Conservation (phyloP, 2,888 invertebrate species). For the Cylloceria caligata region DNA sequence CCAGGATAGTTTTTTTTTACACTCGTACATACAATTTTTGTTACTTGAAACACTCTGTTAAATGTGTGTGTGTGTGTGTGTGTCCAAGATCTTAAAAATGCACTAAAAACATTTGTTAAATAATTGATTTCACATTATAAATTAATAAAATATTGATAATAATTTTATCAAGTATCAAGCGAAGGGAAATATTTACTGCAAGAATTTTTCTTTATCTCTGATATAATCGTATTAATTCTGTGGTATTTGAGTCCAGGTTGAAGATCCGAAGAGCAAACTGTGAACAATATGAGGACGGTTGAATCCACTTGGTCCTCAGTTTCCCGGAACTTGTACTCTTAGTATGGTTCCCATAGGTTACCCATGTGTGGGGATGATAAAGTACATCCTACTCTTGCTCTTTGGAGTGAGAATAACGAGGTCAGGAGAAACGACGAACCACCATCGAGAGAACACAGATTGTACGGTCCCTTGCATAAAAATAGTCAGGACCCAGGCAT, state of each 20-base stretch:
- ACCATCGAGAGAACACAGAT: slow-evolving; percentile 11
- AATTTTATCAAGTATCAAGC: neutral
- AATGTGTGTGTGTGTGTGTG: no score
- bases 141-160: no score
- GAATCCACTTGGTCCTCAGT: neutral
- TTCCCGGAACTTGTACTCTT: slow-evolving; percentile 21
- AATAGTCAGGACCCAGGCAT: slow-evolving; percentile 32
- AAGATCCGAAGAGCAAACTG: neutral
- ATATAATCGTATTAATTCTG: neutral
- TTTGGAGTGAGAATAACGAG: slow-evolving; percentile 33
- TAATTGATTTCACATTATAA: no score
- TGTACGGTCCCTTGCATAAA: slow-evolving; percentile 38
- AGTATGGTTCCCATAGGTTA: slow-evolving; percentile 42
- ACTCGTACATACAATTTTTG: no score
- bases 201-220: neutral
- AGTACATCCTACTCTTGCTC: slow-evolving; percentile 7
- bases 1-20: no score
- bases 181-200: neutral
- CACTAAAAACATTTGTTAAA: no score
- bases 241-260: neutral
- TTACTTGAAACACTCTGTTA: no score
- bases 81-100: slow-evolving; percentile 4
- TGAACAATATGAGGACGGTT: slow-evolving; percentile 10
- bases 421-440: slow-evolving; percentile 16
- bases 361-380: slow-evolving; percentile 40